A percentile compares a stretch with the other conserved stretches of the same genome.
Evolutionary conservation across 2,797 vertebrate species (phyloP).

Genomic region (Enteromius radiatus): DNA sequence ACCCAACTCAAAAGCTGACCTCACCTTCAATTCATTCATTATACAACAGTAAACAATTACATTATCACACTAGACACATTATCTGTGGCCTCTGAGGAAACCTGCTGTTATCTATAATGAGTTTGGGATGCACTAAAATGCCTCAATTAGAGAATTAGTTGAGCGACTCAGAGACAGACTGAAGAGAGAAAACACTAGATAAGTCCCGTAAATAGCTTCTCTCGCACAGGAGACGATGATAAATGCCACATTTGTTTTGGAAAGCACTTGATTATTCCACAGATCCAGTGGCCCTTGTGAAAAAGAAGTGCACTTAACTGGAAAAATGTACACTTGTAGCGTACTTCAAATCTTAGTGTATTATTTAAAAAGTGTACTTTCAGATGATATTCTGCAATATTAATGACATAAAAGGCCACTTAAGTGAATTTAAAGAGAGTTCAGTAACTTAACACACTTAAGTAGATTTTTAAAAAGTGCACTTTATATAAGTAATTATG

Average conservation of each 20-base stretch:
- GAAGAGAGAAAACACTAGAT: conserved; percentile 9
- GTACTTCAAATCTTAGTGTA: neutral
- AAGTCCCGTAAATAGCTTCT: conserved; percentile 1
- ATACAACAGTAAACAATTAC: conserved; percentile 41
- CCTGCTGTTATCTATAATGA: conserved; percentile 40
- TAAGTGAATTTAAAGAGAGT: neutral
- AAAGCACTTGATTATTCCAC: neutral
- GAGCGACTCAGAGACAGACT: conserved; percentile 9
- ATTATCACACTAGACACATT: conserved; percentile 42
- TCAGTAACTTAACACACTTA: neutral
- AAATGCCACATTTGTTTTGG: neutral
- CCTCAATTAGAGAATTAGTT: conserved; percentile 44
- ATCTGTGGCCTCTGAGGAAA: conserved; percentile 29
- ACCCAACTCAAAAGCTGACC: conserved; percentile 2
- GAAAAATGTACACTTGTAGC: neutral
- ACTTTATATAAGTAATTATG: neutral
- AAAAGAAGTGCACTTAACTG: neutral
- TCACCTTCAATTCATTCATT: conserved; percentile 25
- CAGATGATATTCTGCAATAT: neutral
- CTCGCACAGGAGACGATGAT: neutral
- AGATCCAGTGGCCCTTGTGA: neutral
- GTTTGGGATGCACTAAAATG: conserved; percentile 44
- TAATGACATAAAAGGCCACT: neutral
- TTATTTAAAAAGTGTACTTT: neutral
- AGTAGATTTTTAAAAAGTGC: neutral